phyloP scores from a whole-genome alignment of 1,140 invertebrate species.

The Monomorium pharaonis region DNA sequence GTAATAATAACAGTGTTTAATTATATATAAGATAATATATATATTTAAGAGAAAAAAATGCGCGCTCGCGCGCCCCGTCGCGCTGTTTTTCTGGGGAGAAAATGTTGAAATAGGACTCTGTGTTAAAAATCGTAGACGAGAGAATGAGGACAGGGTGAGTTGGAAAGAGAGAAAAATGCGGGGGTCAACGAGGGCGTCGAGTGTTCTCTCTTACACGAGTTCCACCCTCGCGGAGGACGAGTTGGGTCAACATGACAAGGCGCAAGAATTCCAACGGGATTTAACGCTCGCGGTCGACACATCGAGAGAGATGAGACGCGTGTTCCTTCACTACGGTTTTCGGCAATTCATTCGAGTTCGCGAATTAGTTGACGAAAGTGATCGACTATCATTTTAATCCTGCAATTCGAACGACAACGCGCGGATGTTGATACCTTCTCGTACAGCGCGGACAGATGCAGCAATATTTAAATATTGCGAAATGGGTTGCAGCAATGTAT shows the following conservation, averaged over 20 bases:
- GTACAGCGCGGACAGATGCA: too few species aligned
- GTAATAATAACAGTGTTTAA: slow-evolving; percentile 81
- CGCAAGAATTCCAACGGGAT: neutral
- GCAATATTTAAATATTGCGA: too few species aligned
- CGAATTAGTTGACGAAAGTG: neutral
- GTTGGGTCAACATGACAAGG: neutral
- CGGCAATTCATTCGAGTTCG: neutral
- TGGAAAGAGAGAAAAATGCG: neutral
- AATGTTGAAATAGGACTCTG: slow-evolving; percentile 48
- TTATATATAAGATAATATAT: slow-evolving; percentile 82
- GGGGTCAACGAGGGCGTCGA: neutral
- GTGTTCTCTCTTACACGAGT: slow-evolving; percentile 60
- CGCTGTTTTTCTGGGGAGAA: slow-evolving; percentile 28
- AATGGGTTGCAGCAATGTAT: too few species aligned
- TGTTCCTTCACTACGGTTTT: slow-evolving; percentile 11
- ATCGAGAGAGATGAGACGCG: neutral
- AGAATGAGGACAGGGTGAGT: neutral
- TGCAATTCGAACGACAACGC: neutral
- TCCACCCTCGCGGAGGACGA: slow-evolving; percentile 57
- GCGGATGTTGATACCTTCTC: neutral
- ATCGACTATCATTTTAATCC: neutral
- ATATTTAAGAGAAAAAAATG: slow-evolving; percentile 52
- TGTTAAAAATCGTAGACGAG: neutral
- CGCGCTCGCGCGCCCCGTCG: slow-evolving; percentile 30
- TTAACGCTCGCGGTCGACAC: neutral